These are phyloP conservation scores for Trematocara caparti DNA, from an alignment of 2,797 vertebrate species.

Conservation along the genomic window DNA sequence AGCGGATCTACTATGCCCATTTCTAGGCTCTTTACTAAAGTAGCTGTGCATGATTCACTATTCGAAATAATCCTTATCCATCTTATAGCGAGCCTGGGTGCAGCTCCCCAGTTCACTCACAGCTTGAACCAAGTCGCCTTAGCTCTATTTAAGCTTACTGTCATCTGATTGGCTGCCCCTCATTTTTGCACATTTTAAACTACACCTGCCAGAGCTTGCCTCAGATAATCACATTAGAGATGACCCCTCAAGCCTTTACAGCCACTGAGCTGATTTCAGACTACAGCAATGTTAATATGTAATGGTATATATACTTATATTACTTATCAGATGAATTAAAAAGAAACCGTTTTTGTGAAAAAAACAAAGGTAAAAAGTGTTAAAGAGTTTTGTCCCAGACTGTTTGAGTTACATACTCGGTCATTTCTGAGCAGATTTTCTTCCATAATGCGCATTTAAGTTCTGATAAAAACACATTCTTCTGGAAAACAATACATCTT, in stretches of 20 bases:
- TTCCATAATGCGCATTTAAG: neutral
- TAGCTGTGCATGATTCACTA: neutral
- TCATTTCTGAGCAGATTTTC: neutral
- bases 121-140: neutral
- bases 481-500: constrained; percentile 14
- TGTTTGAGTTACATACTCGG: neutral
- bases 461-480: neutral
- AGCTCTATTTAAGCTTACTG: neutral
- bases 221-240: neutral
- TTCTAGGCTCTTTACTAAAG: neutral
- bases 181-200: neutral
- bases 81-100: neutral
- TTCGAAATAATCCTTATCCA: neutral
- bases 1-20: neutral
- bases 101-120: neutral
- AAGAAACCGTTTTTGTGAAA: neutral
- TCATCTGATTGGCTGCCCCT: neutral
- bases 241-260: neutral
- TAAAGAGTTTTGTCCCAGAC: neutral
- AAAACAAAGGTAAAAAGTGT: neutral
- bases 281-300: neutral
- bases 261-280: neutral
- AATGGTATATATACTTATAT: rapidly evolving
- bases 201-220: neutral
- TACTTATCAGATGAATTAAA: neutral